Percentiles rank a stretch among this genome's conserved stretches.
phyloP scores from a whole-genome alignment of 2,888 invertebrate genomes.

The Ametastegia equiseti region DNA sequence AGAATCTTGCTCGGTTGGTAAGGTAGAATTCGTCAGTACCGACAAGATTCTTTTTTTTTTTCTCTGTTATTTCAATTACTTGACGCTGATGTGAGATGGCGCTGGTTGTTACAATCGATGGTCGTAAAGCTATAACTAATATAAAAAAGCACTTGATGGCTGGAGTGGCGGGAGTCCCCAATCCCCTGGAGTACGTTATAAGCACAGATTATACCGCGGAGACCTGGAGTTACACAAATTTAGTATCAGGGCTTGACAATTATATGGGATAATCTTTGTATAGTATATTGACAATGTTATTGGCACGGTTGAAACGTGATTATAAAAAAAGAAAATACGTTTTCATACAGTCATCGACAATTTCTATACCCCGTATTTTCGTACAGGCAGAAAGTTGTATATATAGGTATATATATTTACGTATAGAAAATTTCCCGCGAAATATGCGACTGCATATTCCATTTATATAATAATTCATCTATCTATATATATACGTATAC shows the following conservation, averaged over 20 bases:
- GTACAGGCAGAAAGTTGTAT: no score
- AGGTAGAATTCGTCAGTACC: no score
- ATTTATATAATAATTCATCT: not conserved
- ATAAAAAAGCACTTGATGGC: slow-evolving; percentile 28
- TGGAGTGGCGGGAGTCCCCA: not conserved
- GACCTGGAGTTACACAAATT: slow-evolving; percentile 26
- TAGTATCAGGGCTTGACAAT: slow-evolving; percentile 22
- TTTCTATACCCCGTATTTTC: not conserved
- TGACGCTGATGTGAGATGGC: not conserved
- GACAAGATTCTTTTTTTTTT: not conserved
- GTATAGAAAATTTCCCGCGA: no score
- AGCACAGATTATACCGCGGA: slow-evolving; percentile 28
- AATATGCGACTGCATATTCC: not conserved
- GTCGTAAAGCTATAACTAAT: slow-evolving; percentile 19
- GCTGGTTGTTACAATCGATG: slow-evolving; percentile 23
- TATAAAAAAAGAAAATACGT: not conserved
- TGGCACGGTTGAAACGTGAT: not conserved
- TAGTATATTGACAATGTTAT: slow-evolving; percentile 3
- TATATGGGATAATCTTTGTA: slow-evolving; percentile 19
- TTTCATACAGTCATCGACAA: not conserved
- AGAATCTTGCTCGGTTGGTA: not conserved
- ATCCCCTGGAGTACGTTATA: slow-evolving; percentile 7
- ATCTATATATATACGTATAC: not conserved
- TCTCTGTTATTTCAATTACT: not conserved
- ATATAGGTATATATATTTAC: not conserved